A percentile compares a stretch with the other conserved stretches of the same genome.
These are phyloP conservation scores for Yponomeuta cagnagella DNA, from an alignment of 2,888 invertebrate species.

Conservation along the genomic window DNA sequence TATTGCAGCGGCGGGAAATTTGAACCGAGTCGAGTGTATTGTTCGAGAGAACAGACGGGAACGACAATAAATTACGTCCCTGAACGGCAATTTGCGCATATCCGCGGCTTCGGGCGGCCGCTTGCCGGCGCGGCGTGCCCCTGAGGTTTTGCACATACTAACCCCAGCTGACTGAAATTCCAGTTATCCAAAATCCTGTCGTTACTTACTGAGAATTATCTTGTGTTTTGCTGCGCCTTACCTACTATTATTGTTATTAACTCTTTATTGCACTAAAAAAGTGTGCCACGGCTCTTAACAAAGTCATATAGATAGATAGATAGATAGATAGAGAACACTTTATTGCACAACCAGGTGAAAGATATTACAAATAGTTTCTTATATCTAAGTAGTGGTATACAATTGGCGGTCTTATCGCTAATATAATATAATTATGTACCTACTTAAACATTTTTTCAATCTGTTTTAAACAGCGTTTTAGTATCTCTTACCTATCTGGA, in stretches of 20 bases:
- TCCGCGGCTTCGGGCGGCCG: slow-evolving; percentile 40
- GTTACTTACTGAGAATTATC: neutral
- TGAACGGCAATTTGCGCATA: slow-evolving; percentile 54
- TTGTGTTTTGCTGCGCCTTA: neutral
- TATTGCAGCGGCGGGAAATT: neutral
- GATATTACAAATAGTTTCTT: too few species aligned
- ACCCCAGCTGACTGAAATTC: slow-evolving; percentile 86
- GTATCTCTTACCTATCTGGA: too few species aligned
- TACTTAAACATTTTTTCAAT: too few species aligned
- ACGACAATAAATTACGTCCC: slow-evolving; percentile 40
- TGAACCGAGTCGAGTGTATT: neutral
- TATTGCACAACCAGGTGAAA: too few species aligned
- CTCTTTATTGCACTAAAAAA: too few species aligned
- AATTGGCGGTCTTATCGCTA: too few species aligned
- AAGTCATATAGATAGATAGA: too few species aligned
- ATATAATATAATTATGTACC: too few species aligned
- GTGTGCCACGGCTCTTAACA: too few species aligned
- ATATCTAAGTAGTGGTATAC: too few species aligned
- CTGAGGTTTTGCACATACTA: slow-evolving; percentile 74
- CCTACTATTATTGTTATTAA: neutral
- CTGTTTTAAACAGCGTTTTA: too few species aligned
- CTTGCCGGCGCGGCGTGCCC: slow-evolving; percentile 40
- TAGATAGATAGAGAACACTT: too few species aligned
- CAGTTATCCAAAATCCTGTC: slow-evolving; percentile 77
- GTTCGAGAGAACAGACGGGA: neutral